Conservation (phyloP, 1,140 invertebrate species). For the Papilio machaon region DNA sequence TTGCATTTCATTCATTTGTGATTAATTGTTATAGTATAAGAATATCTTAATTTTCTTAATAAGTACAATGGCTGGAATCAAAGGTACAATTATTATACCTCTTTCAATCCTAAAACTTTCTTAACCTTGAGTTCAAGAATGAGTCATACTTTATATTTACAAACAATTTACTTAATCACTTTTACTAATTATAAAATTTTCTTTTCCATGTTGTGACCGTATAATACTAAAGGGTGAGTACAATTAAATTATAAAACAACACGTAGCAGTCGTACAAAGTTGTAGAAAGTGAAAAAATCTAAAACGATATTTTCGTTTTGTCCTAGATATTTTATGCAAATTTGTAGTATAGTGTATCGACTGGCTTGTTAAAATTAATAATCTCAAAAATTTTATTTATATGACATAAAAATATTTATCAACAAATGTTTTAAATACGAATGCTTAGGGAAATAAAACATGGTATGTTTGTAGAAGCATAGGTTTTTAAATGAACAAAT, state of each 20-base stretch:
- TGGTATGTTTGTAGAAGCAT: background rate
- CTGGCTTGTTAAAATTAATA: background rate
- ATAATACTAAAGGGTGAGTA: constrained; percentile 44
- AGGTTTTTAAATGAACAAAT: background rate
- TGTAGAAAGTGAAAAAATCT: background rate
- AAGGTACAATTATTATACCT: constrained; percentile 52
- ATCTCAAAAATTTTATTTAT: background rate
- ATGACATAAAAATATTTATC: background rate
- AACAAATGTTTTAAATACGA: too few relatives aligned
- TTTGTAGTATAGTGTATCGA: background rate
- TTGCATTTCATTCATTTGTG: constrained; percentile 29
- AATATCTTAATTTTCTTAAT: constrained; percentile 40
- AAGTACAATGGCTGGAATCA: constrained; percentile 70
- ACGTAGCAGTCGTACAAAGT: background rate
- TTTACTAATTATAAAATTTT: constrained; percentile 45
- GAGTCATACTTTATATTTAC: constrained; percentile 68
- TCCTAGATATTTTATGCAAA: constrained; percentile 9
- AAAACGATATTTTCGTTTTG: background rate
- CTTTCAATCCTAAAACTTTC: constrained; percentile 11
- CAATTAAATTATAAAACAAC: background rate
- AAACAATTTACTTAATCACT: constrained; percentile 51
- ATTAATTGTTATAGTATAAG: constrained; percentile 40
- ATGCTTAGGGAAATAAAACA: too few relatives aligned
- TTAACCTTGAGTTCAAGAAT: constrained; percentile 44
- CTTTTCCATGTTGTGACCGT: constrained; percentile 60